Evolutionary conservation across 2,797 vertebrate genomes (phyloP).

Genomic region (Pseudomugil gertrudae): DNA sequence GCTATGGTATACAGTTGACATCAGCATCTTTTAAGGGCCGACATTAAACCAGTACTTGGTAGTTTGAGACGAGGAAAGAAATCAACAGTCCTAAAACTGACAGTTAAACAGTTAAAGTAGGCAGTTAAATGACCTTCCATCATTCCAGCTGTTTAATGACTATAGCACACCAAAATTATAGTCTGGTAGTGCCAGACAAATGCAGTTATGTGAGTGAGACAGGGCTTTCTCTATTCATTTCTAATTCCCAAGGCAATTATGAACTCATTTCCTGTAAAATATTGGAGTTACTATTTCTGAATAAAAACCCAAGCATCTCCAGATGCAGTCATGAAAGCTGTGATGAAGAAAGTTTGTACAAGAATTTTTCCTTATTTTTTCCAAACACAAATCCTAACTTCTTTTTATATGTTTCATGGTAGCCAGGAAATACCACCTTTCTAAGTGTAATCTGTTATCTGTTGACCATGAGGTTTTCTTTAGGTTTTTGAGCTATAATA

Average conservation of each 20-base stretch:
- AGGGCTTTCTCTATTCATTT: neutral
- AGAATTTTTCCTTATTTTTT: neutral
- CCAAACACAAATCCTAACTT: neutral
- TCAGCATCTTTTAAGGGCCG: constrained; percentile 31
- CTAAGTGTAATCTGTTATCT: neutral
- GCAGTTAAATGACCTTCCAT: constrained; percentile 1
- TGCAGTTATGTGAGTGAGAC: neutral
- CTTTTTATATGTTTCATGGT: constrained; percentile 4
- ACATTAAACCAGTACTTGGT: constrained; percentile 34
- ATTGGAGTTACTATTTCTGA: neutral
- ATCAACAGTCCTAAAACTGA: constrained; percentile 13
- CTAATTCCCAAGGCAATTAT: constrained; percentile 2
- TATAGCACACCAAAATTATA: constrained; percentile 3
- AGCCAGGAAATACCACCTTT: constrained; percentile 15
- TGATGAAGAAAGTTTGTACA: neutral
- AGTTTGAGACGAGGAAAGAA: constrained; percentile 4
- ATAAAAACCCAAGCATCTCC: neutral
- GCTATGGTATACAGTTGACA: constrained; percentile 11
- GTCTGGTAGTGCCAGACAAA: neutral
- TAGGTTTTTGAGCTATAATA: constrained; percentile 21
- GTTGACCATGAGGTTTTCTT: constrained; percentile 13
- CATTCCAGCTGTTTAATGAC: constrained; percentile 17
- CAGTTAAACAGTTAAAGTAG: constrained; percentile 21
- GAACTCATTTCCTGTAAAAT: neutral
- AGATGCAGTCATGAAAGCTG: neutral